Evolutionary conservation across 2,113 vertebrate species (phyloP).

Genomic region (Rhinolophus sinicus): DNA sequence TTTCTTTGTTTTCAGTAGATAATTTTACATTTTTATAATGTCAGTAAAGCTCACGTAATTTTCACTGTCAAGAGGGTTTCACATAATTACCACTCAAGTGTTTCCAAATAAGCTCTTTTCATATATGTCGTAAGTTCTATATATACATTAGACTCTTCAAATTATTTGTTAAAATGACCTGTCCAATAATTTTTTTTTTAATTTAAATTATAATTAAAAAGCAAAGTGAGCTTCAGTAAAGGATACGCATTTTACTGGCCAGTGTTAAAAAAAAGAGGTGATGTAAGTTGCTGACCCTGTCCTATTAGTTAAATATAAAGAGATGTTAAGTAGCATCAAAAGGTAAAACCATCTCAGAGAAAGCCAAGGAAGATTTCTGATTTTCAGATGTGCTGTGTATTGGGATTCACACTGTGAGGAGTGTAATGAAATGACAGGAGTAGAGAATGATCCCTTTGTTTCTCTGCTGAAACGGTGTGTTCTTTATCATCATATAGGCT

Average conservation of each 20-base stretch:
- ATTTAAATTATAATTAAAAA: background rate
- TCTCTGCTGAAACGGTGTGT: background rate
- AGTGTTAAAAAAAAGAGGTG: background rate
- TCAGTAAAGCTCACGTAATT: accelerated
- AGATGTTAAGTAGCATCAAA: background rate
- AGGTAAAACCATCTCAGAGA: background rate
- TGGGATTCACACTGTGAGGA: background rate
- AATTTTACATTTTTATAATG: background rate
- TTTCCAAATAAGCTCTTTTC: background rate
- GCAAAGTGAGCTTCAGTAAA: background rate
- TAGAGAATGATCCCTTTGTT: background rate
- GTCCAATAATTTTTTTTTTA: background rate
- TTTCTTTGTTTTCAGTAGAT: background rate
- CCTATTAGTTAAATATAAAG: background rate
- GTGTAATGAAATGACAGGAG: background rate
- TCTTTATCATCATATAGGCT: background rate
- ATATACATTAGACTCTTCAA: background rate
- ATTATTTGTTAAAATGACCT: background rate
- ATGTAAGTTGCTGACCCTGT: background rate
- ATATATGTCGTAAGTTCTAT: background rate
- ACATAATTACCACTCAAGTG: background rate
- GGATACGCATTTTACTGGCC: background rate
- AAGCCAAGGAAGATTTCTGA: background rate
- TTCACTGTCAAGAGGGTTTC: background rate
- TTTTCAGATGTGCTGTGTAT: background rate